phyloP scores from a whole-genome alignment of 2,888 invertebrate genomes.

The Trichogramma evanescens region DNA sequence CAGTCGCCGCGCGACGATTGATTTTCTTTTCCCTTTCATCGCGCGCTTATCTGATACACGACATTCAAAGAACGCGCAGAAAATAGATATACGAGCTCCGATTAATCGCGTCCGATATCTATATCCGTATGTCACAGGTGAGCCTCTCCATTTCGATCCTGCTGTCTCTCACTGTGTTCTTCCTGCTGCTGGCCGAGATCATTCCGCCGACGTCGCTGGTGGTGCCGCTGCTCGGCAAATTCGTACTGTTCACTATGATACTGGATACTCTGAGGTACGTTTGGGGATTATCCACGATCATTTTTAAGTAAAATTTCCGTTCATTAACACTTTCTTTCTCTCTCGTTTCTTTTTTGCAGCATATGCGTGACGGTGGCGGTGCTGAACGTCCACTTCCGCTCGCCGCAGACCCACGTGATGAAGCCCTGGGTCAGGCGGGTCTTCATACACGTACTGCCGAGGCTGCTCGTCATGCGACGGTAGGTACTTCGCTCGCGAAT shows the following conservation, averaged over 20 bases:
- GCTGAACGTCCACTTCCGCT: constrained; percentile 94
- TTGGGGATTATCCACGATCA: background rate
- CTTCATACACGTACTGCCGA: constrained; percentile 92
- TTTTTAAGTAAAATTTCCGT: background rate
- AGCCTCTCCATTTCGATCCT: constrained; percentile 93
- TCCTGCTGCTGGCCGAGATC: constrained; percentile 82
- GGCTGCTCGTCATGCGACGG: constrained; percentile 86
- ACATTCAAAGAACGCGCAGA: too few relatives aligned
- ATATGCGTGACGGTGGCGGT: constrained; percentile 94
- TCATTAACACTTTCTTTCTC: background rate
- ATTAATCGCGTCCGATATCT: too few relatives aligned
- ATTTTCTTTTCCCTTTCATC: too few relatives aligned
- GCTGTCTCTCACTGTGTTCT: constrained; percentile 92
- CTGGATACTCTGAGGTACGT: constrained; percentile 85
- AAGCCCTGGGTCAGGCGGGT: constrained; percentile 92
- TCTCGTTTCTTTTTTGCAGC: constrained; percentile 49
- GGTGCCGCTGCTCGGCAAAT: constrained; percentile 87
- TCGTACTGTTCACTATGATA: constrained; percentile 93
- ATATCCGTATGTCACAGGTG: constrained; percentile 52
- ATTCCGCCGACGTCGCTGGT: constrained; percentile 88
- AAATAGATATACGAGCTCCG: too few relatives aligned
- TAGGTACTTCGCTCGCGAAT: constrained; percentile 25
- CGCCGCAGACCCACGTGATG: constrained; percentile 96
- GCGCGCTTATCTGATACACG: too few relatives aligned
- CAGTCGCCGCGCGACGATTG: too few relatives aligned